phyloP scores from a whole-genome alignment of 2,888 invertebrate genomes.

The Archips crataeganus region DNA sequence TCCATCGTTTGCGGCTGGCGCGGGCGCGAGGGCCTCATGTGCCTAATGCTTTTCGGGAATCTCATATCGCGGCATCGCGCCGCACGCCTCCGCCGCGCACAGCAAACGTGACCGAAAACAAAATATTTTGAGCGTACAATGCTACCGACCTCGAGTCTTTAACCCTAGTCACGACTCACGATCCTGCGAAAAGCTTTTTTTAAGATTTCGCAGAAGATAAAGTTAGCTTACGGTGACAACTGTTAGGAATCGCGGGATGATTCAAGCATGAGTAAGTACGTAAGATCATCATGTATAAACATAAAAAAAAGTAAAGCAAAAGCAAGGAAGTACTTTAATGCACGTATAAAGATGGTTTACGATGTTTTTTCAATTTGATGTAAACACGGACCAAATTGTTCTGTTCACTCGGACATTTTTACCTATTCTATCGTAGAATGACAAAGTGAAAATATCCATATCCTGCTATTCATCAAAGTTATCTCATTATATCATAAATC shows the following conservation, averaged over 20 bases:
- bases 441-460: neutral
- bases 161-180: conserved; percentile 69
- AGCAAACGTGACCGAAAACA: conserved; percentile 62
- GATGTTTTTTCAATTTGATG: neutral
- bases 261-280: conserved; percentile 40
- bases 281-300: conserved; percentile 18
- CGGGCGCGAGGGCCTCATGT: conserved; percentile 46
- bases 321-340: conserved; percentile 6
- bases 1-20: conserved; percentile 41
- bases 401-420: neutral
- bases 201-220: conserved; percentile 59
- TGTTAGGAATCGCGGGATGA: conserved; percentile 47
- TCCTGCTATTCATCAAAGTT: conserved; percentile 5
- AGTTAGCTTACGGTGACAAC: conserved; percentile 50
- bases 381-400: neutral
- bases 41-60: conserved; percentile 59
- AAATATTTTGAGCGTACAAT: conserved; percentile 60
- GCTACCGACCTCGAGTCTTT: conserved; percentile 56
- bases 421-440: neutral
- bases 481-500: neutral
- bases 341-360: neutral
- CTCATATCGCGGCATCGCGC: conserved; percentile 57
- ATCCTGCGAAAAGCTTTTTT: conserved; percentile 63
- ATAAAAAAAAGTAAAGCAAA: too few species aligned
- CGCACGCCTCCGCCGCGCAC: conserved; percentile 45